phyloP scores from a whole-genome alignment of 2,113 vertebrate species.

The Burhinus bistriatus region DNA sequence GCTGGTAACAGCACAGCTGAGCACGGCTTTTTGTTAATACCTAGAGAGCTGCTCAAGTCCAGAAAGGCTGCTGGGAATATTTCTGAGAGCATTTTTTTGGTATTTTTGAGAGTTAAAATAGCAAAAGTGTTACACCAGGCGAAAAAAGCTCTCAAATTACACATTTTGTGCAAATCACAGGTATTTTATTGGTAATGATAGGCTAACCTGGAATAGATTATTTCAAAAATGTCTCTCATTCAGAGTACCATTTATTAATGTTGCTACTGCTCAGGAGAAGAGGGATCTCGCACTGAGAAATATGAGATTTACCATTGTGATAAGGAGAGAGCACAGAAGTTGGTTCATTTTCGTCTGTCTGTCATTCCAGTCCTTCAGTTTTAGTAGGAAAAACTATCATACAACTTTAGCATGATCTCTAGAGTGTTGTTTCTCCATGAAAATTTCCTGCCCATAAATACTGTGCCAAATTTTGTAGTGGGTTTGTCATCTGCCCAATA shows the following conservation, averaged over 20 bases:
- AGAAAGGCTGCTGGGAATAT: neutral
- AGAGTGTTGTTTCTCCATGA: neutral
- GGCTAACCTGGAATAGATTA: conserved; percentile 50
- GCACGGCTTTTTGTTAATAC: neutral
- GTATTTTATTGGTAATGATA: conserved; percentile 61
- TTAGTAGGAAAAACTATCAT: neutral
- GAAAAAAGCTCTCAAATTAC: neutral
- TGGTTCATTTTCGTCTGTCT: neutral
- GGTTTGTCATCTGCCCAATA: conserved; percentile 36
- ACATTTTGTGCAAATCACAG: conserved; percentile 36
- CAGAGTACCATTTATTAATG: neutral
- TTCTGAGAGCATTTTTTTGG: neutral
- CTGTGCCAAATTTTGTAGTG: conserved; percentile 19
- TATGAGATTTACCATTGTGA: neutral
- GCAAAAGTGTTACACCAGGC: neutral
- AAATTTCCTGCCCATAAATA: conserved; percentile 19
- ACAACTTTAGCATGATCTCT: neutral
- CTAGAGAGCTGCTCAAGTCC: neutral
- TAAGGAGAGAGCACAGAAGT: neutral
- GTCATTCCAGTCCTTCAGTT: neutral
- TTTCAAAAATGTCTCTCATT: conserved; percentile 1
- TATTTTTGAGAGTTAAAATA: conserved; percentile 32
- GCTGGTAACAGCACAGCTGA: neutral
- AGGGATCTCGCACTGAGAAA: neutral
- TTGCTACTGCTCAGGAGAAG: neutral